These are phyloP conservation scores for Gambusia affinis DNA, from an alignment of 2,113 vertebrate species.

Conservation along the genomic window DNA sequence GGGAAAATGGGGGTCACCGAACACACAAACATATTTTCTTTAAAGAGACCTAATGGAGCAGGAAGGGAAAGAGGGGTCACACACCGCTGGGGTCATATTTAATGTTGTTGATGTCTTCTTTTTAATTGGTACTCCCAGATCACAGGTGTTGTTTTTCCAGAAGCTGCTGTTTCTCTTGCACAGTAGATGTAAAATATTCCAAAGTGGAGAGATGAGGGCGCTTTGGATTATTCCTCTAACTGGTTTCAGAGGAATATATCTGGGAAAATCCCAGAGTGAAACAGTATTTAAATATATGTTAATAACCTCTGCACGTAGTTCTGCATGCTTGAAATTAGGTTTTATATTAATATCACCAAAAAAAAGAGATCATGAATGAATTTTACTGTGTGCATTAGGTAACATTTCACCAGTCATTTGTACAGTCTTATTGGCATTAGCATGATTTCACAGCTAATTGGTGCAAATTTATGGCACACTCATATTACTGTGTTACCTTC, in stretches of 20 bases:
- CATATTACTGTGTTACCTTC: too few relatives aligned
- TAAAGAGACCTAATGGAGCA: slow-evolving; percentile 37
- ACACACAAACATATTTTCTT: slow-evolving; percentile 55
- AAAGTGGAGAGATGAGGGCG: not conserved
- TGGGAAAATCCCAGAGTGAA: not conserved
- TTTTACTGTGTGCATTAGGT: too few relatives aligned
- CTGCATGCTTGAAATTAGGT: not conserved
- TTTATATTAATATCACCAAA: too few relatives aligned
- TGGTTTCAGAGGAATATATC: too few relatives aligned
- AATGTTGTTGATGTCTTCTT: slow-evolving; percentile 25
- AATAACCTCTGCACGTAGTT: not conserved
- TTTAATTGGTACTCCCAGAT: slow-evolving; percentile 26
- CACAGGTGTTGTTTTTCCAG: slow-evolving; percentile 12
- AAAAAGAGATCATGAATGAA: too few relatives aligned
- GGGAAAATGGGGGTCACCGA: slow-evolving; percentile 70
- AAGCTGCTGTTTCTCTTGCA: not conserved
- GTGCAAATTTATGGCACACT: too few relatives aligned
- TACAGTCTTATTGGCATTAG: not conserved
- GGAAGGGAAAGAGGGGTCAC: slow-evolving; percentile 19
- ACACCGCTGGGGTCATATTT: slow-evolving; percentile 28
- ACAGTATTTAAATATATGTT: not conserved
- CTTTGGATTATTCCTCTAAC: not conserved
- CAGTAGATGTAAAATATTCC: not conserved
- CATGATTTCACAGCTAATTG: too few relatives aligned
- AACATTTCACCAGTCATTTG: too few relatives aligned